Conservation (phyloP, 2,113 vertebrate species). For the Carassius carassius region DNA sequence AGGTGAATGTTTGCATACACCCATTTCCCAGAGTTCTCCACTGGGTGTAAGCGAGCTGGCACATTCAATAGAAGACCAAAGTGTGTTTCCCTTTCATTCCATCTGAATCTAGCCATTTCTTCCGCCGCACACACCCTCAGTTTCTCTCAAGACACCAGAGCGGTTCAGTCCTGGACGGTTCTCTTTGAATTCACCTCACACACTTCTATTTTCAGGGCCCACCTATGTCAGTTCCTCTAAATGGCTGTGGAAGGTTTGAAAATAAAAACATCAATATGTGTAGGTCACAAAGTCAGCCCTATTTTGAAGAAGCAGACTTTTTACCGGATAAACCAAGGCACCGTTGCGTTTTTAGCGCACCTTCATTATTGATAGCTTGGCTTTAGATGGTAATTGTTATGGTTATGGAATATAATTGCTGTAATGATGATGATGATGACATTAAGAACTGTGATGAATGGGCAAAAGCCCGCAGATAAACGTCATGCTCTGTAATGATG, state of each 20-base stretch:
- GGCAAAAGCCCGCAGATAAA: slow-evolving; percentile 28
- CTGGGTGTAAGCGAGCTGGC: slow-evolving; percentile 20
- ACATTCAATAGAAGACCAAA: slow-evolving; percentile 11
- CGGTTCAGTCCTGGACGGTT: neutral
- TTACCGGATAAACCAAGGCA: neutral
- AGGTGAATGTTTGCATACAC: slow-evolving; percentile 25
- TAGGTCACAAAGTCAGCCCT: slow-evolving; percentile 35
- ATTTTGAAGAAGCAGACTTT: slow-evolving; percentile 19
- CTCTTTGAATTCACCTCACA: slow-evolving; percentile 20
- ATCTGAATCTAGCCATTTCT: slow-evolving; percentile 3
- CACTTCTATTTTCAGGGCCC: slow-evolving; percentile 39
- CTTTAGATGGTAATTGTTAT: slow-evolving; percentile 47
- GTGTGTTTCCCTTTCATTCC: neutral
- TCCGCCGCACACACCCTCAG: neutral
- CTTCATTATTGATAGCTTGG: slow-evolving; percentile 41
- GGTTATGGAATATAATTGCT: slow-evolving; percentile 55
- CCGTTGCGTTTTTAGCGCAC: neutral
- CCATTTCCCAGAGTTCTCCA: neutral
- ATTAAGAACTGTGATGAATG: slow-evolving; percentile 54
- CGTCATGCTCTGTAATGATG: slow-evolving; percentile 18
- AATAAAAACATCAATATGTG: slow-evolving; percentile 30
- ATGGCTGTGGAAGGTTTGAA: slow-evolving; percentile 38
- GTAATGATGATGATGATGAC: slow-evolving; percentile 47
- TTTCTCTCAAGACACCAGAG: slow-evolving; percentile 30
- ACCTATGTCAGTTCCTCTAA: slow-evolving; percentile 24